These are phyloP conservation scores for Brachionus rubens DNA, from an alignment of 1,140 invertebrate species.

Conservation along the genomic window DNA sequence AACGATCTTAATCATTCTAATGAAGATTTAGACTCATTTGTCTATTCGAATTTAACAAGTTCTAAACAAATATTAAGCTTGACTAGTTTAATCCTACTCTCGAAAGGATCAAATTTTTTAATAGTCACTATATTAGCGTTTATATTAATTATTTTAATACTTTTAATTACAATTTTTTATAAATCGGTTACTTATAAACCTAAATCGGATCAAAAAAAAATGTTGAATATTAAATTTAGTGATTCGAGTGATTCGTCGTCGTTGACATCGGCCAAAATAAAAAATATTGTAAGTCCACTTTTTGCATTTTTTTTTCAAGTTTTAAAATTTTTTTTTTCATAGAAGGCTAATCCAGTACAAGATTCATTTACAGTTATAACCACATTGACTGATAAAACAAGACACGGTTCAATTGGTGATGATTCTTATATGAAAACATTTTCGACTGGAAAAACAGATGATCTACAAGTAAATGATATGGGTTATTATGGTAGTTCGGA, in stretches of 20 bases:
- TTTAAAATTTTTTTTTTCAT: neutral
- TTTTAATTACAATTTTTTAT: conserved; percentile 26
- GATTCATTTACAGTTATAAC: conserved; percentile 21
- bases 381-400: neutral
- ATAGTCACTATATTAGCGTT: neutral
- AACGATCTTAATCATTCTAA: neutral
- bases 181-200: neutral
- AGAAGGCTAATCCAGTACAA: neutral
- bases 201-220: conserved; percentile 27
- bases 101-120: conserved; percentile 24
- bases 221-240: conserved; percentile 23
- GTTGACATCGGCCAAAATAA: neutral
- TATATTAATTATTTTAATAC: conserved; percentile 17
- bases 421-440: neutral
- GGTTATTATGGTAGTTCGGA: conserved; percentile 45
- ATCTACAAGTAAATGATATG: conserved; percentile 16
- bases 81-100: conserved; percentile 19
- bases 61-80: neutral
- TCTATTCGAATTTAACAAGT: conserved; percentile 19
- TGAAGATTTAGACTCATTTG: conserved; percentile 7
- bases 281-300: conserved; percentile 17
- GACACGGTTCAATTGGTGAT: conserved; percentile 1
- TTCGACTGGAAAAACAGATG: neutral
- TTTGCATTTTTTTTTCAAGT: neutral
- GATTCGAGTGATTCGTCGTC: conserved; percentile 18